Evolutionary conservation across 2,797 vertebrate species (phyloP).

Genomic region (Sebastes jordani): DNA sequence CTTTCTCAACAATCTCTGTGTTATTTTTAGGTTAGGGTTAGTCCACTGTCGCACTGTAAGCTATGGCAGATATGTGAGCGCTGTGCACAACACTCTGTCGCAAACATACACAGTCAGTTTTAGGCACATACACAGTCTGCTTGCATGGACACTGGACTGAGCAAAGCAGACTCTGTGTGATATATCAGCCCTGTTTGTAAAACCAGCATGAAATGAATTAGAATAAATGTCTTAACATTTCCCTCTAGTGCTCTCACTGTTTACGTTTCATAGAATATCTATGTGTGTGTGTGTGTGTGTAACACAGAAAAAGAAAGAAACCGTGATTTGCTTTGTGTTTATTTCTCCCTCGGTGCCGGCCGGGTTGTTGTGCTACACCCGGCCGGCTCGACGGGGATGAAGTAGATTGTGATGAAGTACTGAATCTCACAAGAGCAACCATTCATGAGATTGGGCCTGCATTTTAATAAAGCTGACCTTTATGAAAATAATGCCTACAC

Average conservation of each 20-base stretch:
- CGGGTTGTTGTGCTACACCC: neutral
- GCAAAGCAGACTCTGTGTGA: neutral
- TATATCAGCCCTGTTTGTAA: neutral
- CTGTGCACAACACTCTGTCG: slow-evolving; percentile 4
- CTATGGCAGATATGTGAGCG: slow-evolving; percentile 66
- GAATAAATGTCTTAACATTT: neutral
- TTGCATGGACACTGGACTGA: neutral
- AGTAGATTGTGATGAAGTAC: slow-evolving; percentile 45
- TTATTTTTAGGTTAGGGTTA: slow-evolving; percentile 75
- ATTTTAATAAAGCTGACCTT: slow-evolving; percentile 51
- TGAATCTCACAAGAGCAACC: slow-evolving; percentile 34
- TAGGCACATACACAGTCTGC: neutral
- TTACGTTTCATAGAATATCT: neutral
- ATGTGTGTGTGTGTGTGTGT: neutral
- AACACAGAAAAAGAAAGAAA: neutral
- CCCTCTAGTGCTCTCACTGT: neutral
- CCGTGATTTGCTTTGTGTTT: slow-evolving; percentile 24
- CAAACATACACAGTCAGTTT: slow-evolving; percentile 5
- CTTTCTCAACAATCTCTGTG: slow-evolving; percentile 45
- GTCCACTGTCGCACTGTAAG: slow-evolving; percentile 51
- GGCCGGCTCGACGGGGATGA: neutral
- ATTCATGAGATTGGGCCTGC: slow-evolving; percentile 30
- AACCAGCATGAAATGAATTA: neutral
- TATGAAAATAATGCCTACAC: slow-evolving; percentile 26
- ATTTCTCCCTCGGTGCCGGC: neutral